A percentile compares a stretch with the other conserved stretches of the same genome.
Conservation (phyloP, 2,113 vertebrate genomes). For the Pao palembangensis region DNA sequence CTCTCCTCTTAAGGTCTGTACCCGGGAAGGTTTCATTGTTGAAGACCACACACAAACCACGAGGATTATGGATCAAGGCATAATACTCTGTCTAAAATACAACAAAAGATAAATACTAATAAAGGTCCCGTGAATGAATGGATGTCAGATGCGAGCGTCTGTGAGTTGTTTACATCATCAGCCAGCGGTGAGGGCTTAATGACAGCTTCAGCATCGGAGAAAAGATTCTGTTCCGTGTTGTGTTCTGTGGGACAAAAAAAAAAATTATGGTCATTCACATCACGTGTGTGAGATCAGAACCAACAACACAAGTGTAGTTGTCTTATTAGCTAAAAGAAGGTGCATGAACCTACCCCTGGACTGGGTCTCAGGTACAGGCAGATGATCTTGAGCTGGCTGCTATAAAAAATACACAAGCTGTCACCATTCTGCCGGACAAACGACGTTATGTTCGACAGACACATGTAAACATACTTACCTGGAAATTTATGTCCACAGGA, state of each 20-base stretch:
- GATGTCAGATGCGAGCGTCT: not conserved
- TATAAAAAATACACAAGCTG: not conserved
- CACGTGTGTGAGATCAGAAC: no score
- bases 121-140: not conserved
- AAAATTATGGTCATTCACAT: not conserved
- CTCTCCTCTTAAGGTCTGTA: accelerated
- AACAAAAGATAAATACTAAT: not conserved
- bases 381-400: not conserved
- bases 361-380: slow-evolving; percentile 12
- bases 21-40: slow-evolving; percentile 51
- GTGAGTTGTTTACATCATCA: slow-evolving; percentile 38
- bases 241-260: not conserved
- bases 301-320: not conserved
- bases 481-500: slow-evolving; percentile 2
- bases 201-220: slow-evolving; percentile 3
- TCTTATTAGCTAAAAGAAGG: not conserved
- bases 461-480: slow-evolving; percentile 31
- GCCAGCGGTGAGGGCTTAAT: accelerated
- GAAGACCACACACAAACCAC: slow-evolving; percentile 65
- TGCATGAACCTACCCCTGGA: slow-evolving; percentile 16
- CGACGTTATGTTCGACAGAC: not conserved
- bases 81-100: slow-evolving; percentile 48
- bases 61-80: slow-evolving; percentile 39
- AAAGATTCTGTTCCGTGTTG: not conserved
- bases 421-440: slow-evolving; percentile 16